Conservation (phyloP, 53 echinoderm and acorn worm species). For the Pentamera pediparva region DNA sequence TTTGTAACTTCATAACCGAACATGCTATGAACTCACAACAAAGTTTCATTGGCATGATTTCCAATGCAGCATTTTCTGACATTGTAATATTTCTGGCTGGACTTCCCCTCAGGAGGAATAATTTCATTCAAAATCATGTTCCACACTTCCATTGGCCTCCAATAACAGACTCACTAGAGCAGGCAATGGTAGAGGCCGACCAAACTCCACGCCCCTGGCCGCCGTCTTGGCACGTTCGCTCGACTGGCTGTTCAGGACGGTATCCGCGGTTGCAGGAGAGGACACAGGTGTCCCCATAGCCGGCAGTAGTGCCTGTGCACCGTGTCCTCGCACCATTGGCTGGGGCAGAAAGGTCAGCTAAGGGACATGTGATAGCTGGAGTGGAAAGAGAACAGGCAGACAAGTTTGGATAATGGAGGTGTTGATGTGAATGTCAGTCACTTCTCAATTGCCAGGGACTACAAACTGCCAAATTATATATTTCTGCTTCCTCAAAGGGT, state of each 20-base stretch:
- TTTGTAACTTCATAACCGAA: no score
- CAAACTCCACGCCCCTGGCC: conserved; percentile 53
- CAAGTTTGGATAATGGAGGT: neutral
- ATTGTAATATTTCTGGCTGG: no score
- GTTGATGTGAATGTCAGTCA: no score
- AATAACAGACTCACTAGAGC: conserved; percentile 47
- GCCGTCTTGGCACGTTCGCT: conserved; percentile 41
- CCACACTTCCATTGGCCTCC: no score
- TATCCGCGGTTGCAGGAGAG: conserved; percentile 68
- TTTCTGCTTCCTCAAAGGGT: no score
- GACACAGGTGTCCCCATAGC: conserved; percentile 48
- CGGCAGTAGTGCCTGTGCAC: conserved; percentile 31
- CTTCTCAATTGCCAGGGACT: no score
- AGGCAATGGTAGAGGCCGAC: conserved; percentile 43
- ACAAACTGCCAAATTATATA: no score
- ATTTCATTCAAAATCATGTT: no score
- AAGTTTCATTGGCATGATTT: no score
- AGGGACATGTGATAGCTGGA: conserved; percentile 55
- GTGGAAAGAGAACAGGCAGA: neutral
- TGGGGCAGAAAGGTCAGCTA: conserved; percentile 43
- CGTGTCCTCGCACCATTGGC: conserved; percentile 48
- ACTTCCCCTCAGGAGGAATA: no score
- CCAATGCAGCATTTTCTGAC: no score
- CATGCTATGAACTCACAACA: no score
- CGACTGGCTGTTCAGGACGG: conserved; percentile 27